Evolutionary conservation across 2,888 invertebrate species (phyloP).

Genomic region (Ashinkailepas kermadecensis): DNA sequence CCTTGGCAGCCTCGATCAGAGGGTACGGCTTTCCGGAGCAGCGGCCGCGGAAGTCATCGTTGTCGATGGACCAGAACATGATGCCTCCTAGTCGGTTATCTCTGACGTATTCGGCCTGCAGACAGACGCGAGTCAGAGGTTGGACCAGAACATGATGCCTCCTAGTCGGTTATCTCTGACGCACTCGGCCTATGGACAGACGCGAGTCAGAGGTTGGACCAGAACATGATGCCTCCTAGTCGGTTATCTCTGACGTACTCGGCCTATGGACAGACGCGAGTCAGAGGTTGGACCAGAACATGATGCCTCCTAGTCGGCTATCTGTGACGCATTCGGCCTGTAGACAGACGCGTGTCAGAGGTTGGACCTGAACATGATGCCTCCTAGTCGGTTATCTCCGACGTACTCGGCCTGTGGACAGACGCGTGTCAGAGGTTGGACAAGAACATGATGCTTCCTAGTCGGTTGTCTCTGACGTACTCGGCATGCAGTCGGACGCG

Average conservation of each 20-base stretch:
- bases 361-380: slow-evolving; percentile 84
- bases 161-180: slow-evolving; percentile 76
- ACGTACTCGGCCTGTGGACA: slow-evolving; percentile 61
- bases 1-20: slow-evolving; percentile 82
- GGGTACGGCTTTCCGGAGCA: slow-evolving; percentile 82
- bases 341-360: not conserved
- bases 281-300: slow-evolving; percentile 68
- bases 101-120: slow-evolving; percentile 66
- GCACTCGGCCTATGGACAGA: slow-evolving; percentile 55
- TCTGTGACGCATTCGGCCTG: slow-evolving; percentile 72
- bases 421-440: slow-evolving; percentile 46
- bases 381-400: slow-evolving; percentile 72
- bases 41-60: slow-evolving; percentile 86
- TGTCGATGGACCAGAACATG: slow-evolving; percentile 91
- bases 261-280: slow-evolving; percentile 44
- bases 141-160: slow-evolving; percentile 88
- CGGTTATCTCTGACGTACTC: slow-evolving; percentile 75
- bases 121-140: not conserved
- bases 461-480: slow-evolving; percentile 71
- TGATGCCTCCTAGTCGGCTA: slow-evolving; percentile 76
- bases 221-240: slow-evolving; percentile 85
- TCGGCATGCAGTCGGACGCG: slow-evolving; percentile 48
- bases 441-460: slow-evolving; percentile 91
- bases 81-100: slow-evolving; percentile 79
- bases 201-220: slow-evolving; percentile 52